Evolutionary conservation across 2,888 invertebrate genomes (phyloP), one percentile per base, ranked within the genome.

Genomic region (Eristalis pertinax): DNA sequence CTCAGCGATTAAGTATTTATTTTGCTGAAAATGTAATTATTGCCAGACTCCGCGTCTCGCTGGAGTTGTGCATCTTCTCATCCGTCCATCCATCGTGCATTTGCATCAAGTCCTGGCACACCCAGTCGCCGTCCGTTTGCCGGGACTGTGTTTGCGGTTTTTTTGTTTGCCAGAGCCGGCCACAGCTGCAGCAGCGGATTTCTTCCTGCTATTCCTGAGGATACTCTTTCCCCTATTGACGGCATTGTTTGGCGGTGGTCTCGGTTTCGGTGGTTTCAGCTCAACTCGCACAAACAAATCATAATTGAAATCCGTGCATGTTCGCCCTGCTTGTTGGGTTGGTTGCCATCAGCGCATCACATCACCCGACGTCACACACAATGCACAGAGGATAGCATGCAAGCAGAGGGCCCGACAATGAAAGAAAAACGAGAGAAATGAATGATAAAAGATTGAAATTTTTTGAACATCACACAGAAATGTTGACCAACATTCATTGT

Each of bases 261-360:
- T 93, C 1, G 91, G 90, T 80, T 93, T 93, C 2, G 91, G 88
- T 63, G 90, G 90, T 76, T 92, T 92, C 8, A 92, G 90, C 85
- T 92, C 92, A 10, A 92, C 90, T 35, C 93, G 91, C 24, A 91
- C 91, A 89, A 92, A 93, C 5, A 93, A 89, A 90, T 93, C 93
- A 85, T 93, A 93, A 88, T 92, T 93, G 72, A 92, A 93, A 70
- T 93, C 92, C 19, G 90, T 91, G 79, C 93, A 93, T n/a, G 90
- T 89, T 80, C 91, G 91, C 5, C 93, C 93, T 93, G 62, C 19
- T 43, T 43, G 43, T n/a, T 7, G 43, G 43, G 43, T 13, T 2
- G 15, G 4, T n/a, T 2, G 15, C 4, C 43, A 15, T 62, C 50
- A 62, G 32, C 68, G 73, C 32, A 4, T 5, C 1, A 32, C 32